Evolutionary conservation across 2,797 vertebrate species (phyloP), one percentile per base, ranked within the genome.

Genomic region (Xerus rutilus): DNA sequence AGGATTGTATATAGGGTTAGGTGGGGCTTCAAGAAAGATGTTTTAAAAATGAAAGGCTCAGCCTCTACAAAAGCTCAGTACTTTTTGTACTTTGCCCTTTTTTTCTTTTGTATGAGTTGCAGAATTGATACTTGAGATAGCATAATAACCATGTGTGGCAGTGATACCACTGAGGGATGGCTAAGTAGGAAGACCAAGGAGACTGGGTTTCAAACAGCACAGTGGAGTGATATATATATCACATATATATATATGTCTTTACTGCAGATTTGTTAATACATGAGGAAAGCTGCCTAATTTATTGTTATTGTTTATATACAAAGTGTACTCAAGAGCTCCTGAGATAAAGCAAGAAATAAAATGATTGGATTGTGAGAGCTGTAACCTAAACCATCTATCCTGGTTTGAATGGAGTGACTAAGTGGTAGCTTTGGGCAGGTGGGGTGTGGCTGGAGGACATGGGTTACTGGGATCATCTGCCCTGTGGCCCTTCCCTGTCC

Each of bases 1-100:
- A 54, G 52, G 21, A 43, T 30, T 86, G 11, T n/a, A 77, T 7
- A 7, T 28, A 39, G 28, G 86, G 13, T 93, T 59, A 25, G 2
- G 7, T 76, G 17, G 21, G 32, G 1, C 30, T 47, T 88, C 11
- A 77, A 85, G 39, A 62, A 86, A 94, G 30, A 49, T 64, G 5
- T 39, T 91, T 91, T 39, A 82, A 76, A 93, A 52, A 57, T 89
- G 69, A 64, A 82, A 89, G 59, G 70, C 17, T 76, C 52, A 86
- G 47, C 8, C 54, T 59, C 32, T 89, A 20, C 52, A 18, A 83
- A 91, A 64, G n/a, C n/a, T 64, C 25, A 52, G 78, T 32, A 82
- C 35, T 11, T 69, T 91, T 79, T 86, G 25, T 91, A 43, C 69
- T 94, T 85, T 81, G 18, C 49, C 5, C 47, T 65, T 49, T 9